Conservation (phyloP, 2,113 vertebrate genomes). For the Taxidea taxus region DNA sequence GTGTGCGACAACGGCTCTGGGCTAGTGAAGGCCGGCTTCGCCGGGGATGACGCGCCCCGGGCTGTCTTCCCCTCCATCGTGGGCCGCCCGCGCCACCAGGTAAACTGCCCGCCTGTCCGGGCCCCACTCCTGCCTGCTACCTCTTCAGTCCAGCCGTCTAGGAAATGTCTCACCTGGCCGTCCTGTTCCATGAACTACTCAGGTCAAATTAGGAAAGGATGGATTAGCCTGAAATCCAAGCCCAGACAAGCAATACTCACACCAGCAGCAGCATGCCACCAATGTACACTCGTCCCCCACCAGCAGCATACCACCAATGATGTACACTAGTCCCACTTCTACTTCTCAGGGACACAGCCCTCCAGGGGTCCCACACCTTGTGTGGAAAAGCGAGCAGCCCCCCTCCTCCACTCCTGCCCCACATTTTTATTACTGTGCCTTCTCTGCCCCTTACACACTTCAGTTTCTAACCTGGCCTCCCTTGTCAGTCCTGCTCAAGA, state of each 20-base stretch:
- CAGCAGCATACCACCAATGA: neutral
- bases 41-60: constrained; percentile 97
- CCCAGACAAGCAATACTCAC: neutral
- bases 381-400: neutral
- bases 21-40: constrained; percentile 98
- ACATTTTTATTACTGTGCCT: neutral
- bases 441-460: neutral
- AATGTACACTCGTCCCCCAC: rapidly evolving
- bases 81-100: constrained; percentile 98
- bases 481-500: neutral
- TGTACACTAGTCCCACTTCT: no score
- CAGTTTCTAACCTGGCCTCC: neutral
- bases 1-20: constrained; percentile 99
- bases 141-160: neutral
- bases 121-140: neutral
- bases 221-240: neutral
- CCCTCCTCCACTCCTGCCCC: neutral
- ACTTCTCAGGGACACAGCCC: neutral
- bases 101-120: constrained; percentile 47
- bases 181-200: neutral
- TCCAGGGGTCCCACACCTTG: neutral
- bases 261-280: neutral
- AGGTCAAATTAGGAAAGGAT: neutral
- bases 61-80: constrained; percentile 99
- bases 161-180: neutral